phyloP scores from a whole-genome alignment of 2,888 invertebrate genomes.

The Epinotia bilunana region DNA sequence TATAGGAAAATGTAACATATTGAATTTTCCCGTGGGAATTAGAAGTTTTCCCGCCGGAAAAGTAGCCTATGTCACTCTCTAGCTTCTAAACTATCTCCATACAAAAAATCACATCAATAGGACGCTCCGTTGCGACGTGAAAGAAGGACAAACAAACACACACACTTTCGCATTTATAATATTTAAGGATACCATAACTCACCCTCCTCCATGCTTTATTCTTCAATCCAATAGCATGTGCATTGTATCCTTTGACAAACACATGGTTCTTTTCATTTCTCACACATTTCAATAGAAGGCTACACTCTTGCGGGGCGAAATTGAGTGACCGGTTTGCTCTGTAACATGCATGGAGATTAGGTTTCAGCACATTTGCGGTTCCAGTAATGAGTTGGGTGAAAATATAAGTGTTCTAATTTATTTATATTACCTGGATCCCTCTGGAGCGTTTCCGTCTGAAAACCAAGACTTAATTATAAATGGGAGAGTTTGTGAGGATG shows the following conservation, averaged over 20 bases:
- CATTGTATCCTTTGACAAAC: conserved; percentile 59
- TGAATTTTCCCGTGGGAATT: no score
- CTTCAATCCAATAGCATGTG: conserved; percentile 59
- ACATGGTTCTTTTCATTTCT: conserved; percentile 68
- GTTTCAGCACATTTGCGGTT: neutral
- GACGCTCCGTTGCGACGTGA: no score
- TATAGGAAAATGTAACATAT: no score
- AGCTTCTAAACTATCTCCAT: no score
- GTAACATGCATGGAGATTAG: conserved; percentile 26
- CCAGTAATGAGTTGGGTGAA: neutral
- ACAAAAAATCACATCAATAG: no score
- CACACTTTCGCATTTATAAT: no score
- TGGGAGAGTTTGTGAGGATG: no score
- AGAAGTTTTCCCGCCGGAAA: no score
- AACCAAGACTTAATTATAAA: conserved; percentile 1
- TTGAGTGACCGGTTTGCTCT: conserved; percentile 58
- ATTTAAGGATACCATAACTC: conserved; percentile 49
- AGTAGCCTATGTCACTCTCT: no score
- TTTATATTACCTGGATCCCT: conserved; percentile 49
- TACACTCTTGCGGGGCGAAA: conserved; percentile 71
- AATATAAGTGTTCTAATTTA: neutral
- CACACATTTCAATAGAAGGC: conserved; percentile 70
- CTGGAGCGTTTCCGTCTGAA: conserved; percentile 51
- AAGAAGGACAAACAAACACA: no score
- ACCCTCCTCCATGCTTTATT: conserved; percentile 73